These are phyloP conservation scores for Agrenia bidenticulata DNA, from an alignment of 2,888 invertebrate genomes.

Conservation along the genomic window DNA sequence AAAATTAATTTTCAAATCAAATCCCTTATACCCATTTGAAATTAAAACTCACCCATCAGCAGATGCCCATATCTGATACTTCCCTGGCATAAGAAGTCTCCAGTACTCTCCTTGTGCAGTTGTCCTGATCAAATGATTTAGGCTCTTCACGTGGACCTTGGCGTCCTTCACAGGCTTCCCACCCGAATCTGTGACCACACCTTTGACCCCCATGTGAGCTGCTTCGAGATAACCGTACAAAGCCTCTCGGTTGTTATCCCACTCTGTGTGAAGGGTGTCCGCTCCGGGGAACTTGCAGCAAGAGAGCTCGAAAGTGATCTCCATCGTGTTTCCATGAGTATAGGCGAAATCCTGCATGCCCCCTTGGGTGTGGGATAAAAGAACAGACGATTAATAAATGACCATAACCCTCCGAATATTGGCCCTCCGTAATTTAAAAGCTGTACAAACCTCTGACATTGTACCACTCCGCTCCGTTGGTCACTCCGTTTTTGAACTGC, in stretches of 20 bases:
- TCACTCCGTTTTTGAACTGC: conserved; percentile 74
- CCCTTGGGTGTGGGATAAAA: conserved; percentile 59
- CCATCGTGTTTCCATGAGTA: conserved; percentile 88
- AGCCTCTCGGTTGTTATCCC: conserved; percentile 59
- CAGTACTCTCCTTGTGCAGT: conserved; percentile 10
- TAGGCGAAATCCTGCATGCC: conserved; percentile 99
- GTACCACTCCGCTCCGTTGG: conserved; percentile 92
- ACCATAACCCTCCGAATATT: too few relatives aligned
- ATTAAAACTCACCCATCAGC: too few relatives aligned
- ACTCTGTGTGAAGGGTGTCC: conserved; percentile 69
- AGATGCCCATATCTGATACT: neutral
- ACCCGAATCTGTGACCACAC: neutral
- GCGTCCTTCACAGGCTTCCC: neutral
- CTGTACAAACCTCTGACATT: conserved; percentile 66
- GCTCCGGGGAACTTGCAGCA: conserved; percentile 90
- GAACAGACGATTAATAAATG: too few relatives aligned
- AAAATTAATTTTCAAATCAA: too few relatives aligned
- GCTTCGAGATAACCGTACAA: neutral
- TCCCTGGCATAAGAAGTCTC: conserved; percentile 9
- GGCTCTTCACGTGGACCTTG: neutral
- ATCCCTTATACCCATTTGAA: too few relatives aligned
- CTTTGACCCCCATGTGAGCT: conserved; percentile 9
- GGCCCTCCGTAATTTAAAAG: too few relatives aligned
- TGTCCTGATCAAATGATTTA: neutral
- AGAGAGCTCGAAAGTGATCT: conserved; percentile 92